phyloP scores from a whole-genome alignment of 2,797 vertebrate genomes.

The Lepus townsendii region DNA sequence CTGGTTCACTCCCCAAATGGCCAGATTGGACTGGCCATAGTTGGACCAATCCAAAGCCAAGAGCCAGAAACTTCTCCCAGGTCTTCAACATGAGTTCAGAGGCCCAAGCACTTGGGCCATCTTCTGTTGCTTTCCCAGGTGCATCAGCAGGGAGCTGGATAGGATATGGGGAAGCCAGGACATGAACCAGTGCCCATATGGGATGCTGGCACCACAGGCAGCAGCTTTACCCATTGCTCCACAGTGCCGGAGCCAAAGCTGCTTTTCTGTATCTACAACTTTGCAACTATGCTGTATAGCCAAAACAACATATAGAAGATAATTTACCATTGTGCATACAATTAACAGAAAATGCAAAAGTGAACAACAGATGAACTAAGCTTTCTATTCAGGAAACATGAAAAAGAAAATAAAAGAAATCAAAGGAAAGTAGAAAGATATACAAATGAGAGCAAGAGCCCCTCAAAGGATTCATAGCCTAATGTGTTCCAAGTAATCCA shows the following conservation, averaged over 20 bases:
- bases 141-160: too few species aligned
- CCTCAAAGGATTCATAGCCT: background rate
- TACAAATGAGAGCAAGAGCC: background rate
- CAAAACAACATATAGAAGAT: constrained; percentile 29
- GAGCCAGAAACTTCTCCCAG: too few species aligned
- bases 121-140: too few species aligned
- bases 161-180: too few species aligned
- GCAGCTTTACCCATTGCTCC: too few species aligned
- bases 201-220: too few species aligned
- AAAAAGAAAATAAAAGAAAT: constrained; percentile 46
- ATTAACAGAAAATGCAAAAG: constrained; percentile 30
- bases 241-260: background rate
- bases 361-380: constrained; percentile 35
- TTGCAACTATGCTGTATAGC: background rate
- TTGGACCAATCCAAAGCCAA: too few species aligned
- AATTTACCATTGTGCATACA: background rate
- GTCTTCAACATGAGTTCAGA: too few species aligned
- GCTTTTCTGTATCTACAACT: background rate
- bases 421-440: background rate
- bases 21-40: too few species aligned
- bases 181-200: too few species aligned
- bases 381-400: background rate
- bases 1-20: too few species aligned
- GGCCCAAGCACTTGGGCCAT: too few species aligned
- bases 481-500: background rate